Evolutionary conservation across 2,113 vertebrate genomes (phyloP), one percentile per base, ranked within the genome.

Genomic region (Eurystomus gularis): DNA sequence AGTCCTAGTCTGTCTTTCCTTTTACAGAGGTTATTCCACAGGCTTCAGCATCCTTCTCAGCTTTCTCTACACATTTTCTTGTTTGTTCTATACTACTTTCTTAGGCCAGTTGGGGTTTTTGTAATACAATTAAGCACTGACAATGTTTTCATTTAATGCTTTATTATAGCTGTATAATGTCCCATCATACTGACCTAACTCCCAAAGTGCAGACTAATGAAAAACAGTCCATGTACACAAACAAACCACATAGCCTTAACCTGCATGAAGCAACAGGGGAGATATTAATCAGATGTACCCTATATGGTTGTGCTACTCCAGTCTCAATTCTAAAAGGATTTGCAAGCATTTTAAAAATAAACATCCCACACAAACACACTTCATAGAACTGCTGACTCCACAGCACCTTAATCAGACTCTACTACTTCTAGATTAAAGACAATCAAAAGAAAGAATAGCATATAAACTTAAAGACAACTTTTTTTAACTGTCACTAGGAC

Each of bases 261-360:
- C 49, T 78, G 6, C 21, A 93, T 29, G 51, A 78, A 81, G 40
- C 44, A 75, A 40, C 0, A 82, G 8, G n/a, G 28, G 44, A 79
- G 44, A 15, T 37, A 86, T 3, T 62, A 21, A 82, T 57, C 79
- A 83, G n/a, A 29, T 64, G 9, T 68, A 33, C 13, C 85, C 10
- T 40, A 73, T 26, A 52, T 1, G 6, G 17, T 5, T 80, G n/a
- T 52, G 57, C 0, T 0, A 39, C 20, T 25, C 23, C 10, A 73
- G 31, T 21, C 44, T 76, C 46, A 79, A 55, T 26, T 28, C 42
- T 87, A 35, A 76, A 82, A 31, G 35, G 33, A 52, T 42, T 0
- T 82, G 11, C 16, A 48, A 55, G 20, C 20, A 64, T 68, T 81
- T 20, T 6, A 64, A 65, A 40, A 60, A 33, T 3, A 68, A 37